Percentiles rank a stretch among this genome's conserved stretches.
phyloP scores from a whole-genome alignment of 2,113 vertebrate genomes.

The Panurus biarmicus region DNA sequence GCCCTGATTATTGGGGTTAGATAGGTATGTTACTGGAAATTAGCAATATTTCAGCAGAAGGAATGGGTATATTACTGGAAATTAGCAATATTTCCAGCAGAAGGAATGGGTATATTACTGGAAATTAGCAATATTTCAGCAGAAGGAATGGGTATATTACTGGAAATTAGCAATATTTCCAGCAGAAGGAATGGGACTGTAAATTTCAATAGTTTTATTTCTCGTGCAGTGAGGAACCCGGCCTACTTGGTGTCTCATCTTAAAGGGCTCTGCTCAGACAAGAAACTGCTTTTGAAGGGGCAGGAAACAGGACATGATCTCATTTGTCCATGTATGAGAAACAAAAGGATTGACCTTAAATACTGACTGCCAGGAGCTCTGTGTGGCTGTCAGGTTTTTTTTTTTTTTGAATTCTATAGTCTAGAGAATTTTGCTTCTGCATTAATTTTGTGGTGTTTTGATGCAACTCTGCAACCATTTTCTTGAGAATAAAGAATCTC shows the following conservation, averaged over 20 bases:
- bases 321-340: not conserved
- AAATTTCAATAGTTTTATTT: not conserved
- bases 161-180: not conserved
- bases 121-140: not conserved
- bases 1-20: not conserved
- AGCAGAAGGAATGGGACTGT: not conserved
- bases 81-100: too few species aligned
- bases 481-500: not conserved
- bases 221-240: not conserved
- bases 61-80: rapidly evolving
- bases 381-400: not conserved
- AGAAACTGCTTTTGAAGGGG: not conserved
- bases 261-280: not conserved
- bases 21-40: not conserved
- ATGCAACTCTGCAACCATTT: not conserved
- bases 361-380: not conserved
- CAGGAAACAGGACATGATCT: conserved; percentile 37
- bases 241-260: not conserved
- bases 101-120: too few species aligned
- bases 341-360: not conserved
- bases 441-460: not conserved
- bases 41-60: not conserved
- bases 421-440: not conserved
- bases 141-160: rapidly evolving
- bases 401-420: not conserved